Conservation (phyloP, 2,888 invertebrate genomes). For the Cerastis rubricosa region DNA sequence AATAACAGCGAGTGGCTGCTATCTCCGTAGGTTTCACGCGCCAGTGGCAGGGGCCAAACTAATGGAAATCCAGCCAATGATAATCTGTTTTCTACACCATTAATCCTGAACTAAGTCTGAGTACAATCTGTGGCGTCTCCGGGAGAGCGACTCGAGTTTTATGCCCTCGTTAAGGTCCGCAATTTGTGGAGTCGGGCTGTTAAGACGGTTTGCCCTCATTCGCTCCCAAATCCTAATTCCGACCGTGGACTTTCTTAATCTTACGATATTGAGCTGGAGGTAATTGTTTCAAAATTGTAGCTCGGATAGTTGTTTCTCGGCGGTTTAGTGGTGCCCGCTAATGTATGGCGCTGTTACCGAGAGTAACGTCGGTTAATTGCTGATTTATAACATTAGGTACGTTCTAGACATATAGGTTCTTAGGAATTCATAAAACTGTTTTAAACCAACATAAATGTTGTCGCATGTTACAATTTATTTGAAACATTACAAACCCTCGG, state of each 20-base stretch:
- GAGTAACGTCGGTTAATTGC: slow-evolving; percentile 46
- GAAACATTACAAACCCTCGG: background rate
- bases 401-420: background rate
- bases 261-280: slow-evolving; percentile 89
- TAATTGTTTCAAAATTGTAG: slow-evolving; percentile 90
- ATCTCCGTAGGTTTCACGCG: slow-evolving; percentile 89
- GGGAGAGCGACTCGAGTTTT: slow-evolving; percentile 89
- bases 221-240: slow-evolving; percentile 88
- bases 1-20: slow-evolving; percentile 88
- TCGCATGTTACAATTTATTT: background rate
- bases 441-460: background rate
- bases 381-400: slow-evolving; percentile 40
- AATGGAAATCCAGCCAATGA: slow-evolving; percentile 91
- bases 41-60: slow-evolving; percentile 89
- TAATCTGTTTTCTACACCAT: slow-evolving; percentile 92
- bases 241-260: slow-evolving; percentile 90
- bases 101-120: slow-evolving; percentile 91
- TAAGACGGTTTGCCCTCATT: slow-evolving; percentile 86
- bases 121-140: slow-evolving; percentile 90
- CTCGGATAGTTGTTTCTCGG: slow-evolving; percentile 76
- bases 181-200: slow-evolving; percentile 90
- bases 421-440: background rate
- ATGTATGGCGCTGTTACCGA: slow-evolving; percentile 58
- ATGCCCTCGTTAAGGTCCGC: slow-evolving; percentile 90
- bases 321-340: slow-evolving; percentile 55